Base-by-base conservation (phyloP, 2,888 invertebrate genomes). In the Phlogophora meticulosa region DNA sequence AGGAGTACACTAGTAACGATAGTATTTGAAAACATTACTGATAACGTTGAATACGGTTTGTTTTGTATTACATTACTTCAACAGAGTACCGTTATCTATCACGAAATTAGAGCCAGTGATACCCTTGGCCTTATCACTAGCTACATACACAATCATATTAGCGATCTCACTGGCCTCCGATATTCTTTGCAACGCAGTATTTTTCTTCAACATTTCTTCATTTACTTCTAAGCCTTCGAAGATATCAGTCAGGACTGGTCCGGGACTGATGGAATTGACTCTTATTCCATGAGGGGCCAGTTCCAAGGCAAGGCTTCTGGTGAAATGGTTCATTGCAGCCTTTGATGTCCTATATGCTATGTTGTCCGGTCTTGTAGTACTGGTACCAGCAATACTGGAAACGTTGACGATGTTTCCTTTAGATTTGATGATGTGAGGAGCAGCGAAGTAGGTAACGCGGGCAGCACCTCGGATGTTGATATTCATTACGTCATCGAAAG, bases 271-370 rank as follows among this genome's bases (percentile, higher is more conserved):
- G 0, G 82, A 42, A 55, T 90, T 89, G 0, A 98, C 98, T 51
- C 98, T 95, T 0, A 99, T 97, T 67, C 97, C 96, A 87, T 97
- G 96, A 0, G 95, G 79, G 17, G 97, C 97, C 42, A 98, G 89
- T 84, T 98, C 98, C 45, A 98, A 90, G 17, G 90, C 90, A 5
- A 73, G 76, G 5, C 79, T 71, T 40, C 84, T 81, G 0, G 89
- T 85, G 38, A 91, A 90, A 63, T 85, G 84, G 20, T 83, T 77
- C 10, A 90, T 13, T 2, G 80, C 87, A n/a, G 88, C 88, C 57
- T 90, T 90, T 0, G 88, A 86, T 10, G 58, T 72, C 10, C 58
- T 72, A 49, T 88, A 88, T 0, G 83, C 32, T 28, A 75, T 45
- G 1, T 28, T 98, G 97, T 34, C 96, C 93, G 90, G 98, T 7